Base-by-base conservation (phyloP, 1,140 invertebrate genomes). In the Temnothorax curvispinosus region DNA sequence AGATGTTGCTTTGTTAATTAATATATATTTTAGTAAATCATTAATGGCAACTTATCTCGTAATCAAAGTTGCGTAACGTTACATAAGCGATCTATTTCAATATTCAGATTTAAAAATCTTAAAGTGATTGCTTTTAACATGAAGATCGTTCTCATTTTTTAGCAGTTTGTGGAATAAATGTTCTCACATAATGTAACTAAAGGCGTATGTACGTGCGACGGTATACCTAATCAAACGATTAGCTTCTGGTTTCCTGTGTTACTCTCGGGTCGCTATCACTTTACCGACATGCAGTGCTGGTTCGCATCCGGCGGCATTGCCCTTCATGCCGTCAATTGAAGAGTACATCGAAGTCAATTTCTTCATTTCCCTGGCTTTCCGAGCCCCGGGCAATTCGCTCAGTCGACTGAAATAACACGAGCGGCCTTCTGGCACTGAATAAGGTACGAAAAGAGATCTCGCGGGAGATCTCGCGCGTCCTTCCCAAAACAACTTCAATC, bases 391-490 rank as follows among this genome's bases (percentile, higher is more conserved):
- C 72, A 78, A 60, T 84, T 56, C 77, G 65, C 67, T 86, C 21
- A 18, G 18, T 62, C 71, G 58, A 65, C 60, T 78, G 88, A 90
- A 89, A 90, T 87, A 90, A 90, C 85, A 84, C 27, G 44, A 78
- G 38, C 50, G 44, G 21, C 38, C 6, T 67, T 58, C 35, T 32
- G 35, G 11, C 50, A 32, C 27, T 75, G 15, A 44, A 77, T 71
- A 52, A 72, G 11, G 47, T 32, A 50, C 21, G 50, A 13, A 76
- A 81, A 71, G 64, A 72, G 21, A 67, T 76, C 44, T 3, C 18
- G 32, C 35, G 58, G 47, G 56, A 74, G n/a, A 11, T 54, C 18
- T 54, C 13, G 18, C 13, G 11, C 8, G 32, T 65, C 38, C 69
- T 67, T 74, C n/a, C 56, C 52, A 18, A 65, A 89, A 81, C 58